Base-by-base conservation (phyloP, 2,113 vertebrate species). In the Ranitomeya variabilis region DNA sequence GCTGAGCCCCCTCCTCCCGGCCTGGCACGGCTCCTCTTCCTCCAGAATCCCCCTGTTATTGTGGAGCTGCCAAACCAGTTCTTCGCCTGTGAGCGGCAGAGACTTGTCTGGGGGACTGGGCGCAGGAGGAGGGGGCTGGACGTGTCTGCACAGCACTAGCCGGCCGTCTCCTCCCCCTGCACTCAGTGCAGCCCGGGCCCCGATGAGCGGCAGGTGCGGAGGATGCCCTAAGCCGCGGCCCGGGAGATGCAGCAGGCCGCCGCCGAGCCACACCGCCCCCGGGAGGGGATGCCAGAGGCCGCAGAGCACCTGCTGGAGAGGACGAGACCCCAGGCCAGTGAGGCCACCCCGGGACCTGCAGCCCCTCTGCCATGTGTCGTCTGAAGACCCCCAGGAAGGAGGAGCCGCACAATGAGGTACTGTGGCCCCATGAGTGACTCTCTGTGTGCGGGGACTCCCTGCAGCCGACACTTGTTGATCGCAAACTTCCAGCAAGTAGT, bases 61-160 rank as follows among this genome's bases (percentile, higher is more conserved):
- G 21, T 67, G 86, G 86, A 88, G 86, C 67, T 88, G 79, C 86
- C 86, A 88, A 88, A 88, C 86, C 86, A 82, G 86, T 88, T 88
- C 66, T 82, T 79, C 71, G 86, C 69, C 73, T 81, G 86, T 88
- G 67, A 71, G 26, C 26, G 26, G 77, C 76, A 57, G 76, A 71
- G 86, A 88, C 78, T 82, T 82, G 86, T 88, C 86, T 88, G 86
- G 79, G 86, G 86, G 86, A 88, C 67, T 87, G 77, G 78, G 86
- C 55, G 76, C 57, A 55, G 86, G 21, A 37, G 86, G 64, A 73
- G 79, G 66, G 86, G 86, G 86, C 57, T 62, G 76, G 86, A 77
- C 86, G 74, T 82, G 86, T 88, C 79, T 74, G 79, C 86, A 88
- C 86, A 88, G 74, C 66, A 82, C 86, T 73, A 59, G 18, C 5